phyloP scores from a whole-genome alignment of 2,888 invertebrate genomes.

The Pristionchus entomophagus region DNA sequence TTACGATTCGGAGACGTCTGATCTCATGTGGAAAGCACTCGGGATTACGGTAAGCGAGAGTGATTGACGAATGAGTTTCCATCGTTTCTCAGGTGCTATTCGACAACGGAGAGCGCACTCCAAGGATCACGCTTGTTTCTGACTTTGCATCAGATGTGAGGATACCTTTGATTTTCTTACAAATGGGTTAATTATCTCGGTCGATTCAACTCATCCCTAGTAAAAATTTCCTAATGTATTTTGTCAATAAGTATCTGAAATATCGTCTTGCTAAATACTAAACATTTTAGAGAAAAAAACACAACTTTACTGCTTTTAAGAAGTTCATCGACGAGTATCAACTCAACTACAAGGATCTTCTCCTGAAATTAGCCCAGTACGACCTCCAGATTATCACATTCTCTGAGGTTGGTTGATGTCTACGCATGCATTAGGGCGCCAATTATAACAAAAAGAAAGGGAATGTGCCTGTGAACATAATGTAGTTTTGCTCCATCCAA shows the following conservation, averaged over 20 bases:
- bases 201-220: no score
- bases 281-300: no score
- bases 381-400: constrained; percentile 56
- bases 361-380: constrained; percentile 48
- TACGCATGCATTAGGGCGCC: not conserved
- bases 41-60: constrained; percentile 2
- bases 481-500: not conserved
- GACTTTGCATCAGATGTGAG: constrained; percentile 61
- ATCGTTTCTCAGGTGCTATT: not conserved
- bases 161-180: no score
- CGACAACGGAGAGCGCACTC: not conserved
- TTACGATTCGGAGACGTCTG: constrained; percentile 17
- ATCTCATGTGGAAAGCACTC: constrained; percentile 41
- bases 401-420: constrained; percentile 43
- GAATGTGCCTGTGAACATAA: no score
- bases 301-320: no score
- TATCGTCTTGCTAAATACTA: no score
- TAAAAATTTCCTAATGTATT: no score
- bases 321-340: constrained; percentile 52
- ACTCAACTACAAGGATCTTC: constrained; percentile 48
- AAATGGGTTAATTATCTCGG: no score
- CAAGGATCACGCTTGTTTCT: constrained; percentile 57
- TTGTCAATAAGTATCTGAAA: no score
- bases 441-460: no score
- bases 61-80: not conserved